Percentiles rank a stretch among this genome's conserved stretches.
Evolutionary conservation across 1,140 invertebrate species (phyloP).

Genomic region (Sarcophaga bullata): DNA sequence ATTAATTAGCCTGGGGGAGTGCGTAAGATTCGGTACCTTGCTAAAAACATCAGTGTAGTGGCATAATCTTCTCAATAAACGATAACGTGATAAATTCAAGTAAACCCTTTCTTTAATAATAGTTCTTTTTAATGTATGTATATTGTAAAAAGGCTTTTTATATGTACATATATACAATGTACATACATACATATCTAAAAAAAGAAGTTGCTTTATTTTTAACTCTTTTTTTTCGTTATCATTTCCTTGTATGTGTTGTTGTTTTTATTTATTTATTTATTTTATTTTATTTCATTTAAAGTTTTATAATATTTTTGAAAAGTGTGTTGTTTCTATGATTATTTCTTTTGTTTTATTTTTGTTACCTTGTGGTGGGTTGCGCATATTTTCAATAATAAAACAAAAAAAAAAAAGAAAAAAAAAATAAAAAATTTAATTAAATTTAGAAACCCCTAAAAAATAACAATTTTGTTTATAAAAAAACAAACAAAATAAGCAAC

Average conservation of each 20-base stretch:
- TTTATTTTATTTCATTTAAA: not conserved
- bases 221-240: not conserved
- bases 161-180: too few relatives aligned
- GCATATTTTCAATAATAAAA: not conserved
- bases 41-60: too few relatives aligned
- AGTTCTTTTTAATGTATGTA: too few relatives aligned
- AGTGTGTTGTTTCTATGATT: not conserved
- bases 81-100: too few relatives aligned
- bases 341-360: not conserved
- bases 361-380: slow-evolving; percentile 6
- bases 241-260: not conserved
- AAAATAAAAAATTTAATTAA: not conserved
- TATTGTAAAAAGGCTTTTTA: too few relatives aligned
- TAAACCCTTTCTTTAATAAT: too few relatives aligned
- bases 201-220: not conserved
- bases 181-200: too few relatives aligned
- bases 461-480: not conserved
- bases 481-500: not conserved
- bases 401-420: slow-evolving; percentile 3
- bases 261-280: not conserved
- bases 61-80: too few relatives aligned
- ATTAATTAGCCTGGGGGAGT: too few relatives aligned
- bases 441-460: not conserved
- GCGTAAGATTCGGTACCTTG: too few relatives aligned
- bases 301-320: not conserved